Evolutionary conservation across 2,113 vertebrate genomes (phyloP).

Genomic region (Craseonycteris thonglongyai): DNA sequence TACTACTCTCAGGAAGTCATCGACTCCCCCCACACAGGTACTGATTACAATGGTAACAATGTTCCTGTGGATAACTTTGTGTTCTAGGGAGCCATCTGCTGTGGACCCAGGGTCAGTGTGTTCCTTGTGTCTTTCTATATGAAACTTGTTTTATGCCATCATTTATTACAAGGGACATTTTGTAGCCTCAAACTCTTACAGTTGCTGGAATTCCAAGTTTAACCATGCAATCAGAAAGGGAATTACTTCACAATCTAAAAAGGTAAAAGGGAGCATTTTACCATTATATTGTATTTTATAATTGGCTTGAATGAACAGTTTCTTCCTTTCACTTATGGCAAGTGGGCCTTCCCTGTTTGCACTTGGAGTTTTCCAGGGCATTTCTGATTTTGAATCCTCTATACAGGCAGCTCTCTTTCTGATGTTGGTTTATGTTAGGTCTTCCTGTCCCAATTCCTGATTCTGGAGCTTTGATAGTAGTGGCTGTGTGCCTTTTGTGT

Average conservation of each 20-base stretch:
- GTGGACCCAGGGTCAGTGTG: not conserved
- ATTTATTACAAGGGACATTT: not conserved
- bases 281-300: not conserved
- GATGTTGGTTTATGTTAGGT: not conserved
- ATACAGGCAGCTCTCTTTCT: accelerated
- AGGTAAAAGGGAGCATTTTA: not conserved
- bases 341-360: not conserved
- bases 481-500: not conserved
- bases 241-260: not conserved
- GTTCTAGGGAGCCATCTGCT: not conserved
- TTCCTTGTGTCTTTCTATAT: not conserved
- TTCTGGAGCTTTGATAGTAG: not conserved
- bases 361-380: not conserved
- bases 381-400: not conserved
- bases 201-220: not conserved
- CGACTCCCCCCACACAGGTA: too few relatives aligned
- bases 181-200: not conserved
- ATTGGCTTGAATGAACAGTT: not conserved
- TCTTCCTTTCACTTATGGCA: not conserved
- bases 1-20: not conserved
- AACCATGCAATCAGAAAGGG: not conserved
- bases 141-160: not conserved
- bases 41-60: not conserved
- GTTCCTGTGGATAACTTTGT: not conserved
- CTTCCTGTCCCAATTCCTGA: not conserved